A percentile compares a stretch with the other conserved stretches of the same genome.
Evolutionary conservation across 2,797 vertebrate species (phyloP).

Genomic region (Chiropotes sagulatus): DNA sequence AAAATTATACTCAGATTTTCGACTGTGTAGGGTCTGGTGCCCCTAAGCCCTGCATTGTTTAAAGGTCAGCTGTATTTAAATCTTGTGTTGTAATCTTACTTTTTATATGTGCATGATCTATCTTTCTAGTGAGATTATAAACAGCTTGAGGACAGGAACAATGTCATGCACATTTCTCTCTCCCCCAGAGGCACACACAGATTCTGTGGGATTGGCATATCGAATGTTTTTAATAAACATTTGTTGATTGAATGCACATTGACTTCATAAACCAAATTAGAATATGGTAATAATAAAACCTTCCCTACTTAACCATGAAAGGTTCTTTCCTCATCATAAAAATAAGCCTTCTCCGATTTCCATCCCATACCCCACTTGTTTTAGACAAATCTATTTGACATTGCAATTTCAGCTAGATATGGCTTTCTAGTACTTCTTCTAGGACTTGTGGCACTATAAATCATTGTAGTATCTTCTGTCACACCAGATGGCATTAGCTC

Average conservation of each 20-base stretch:
- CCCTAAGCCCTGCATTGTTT: not conserved
- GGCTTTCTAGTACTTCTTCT: slow-evolving; percentile 29
- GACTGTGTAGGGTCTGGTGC: not conserved
- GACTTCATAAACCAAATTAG: slow-evolving; percentile 47
- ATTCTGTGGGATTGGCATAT: not conserved
- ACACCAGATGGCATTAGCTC: not conserved
- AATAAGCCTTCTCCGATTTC: not conserved
- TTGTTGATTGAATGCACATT: slow-evolving; percentile 30
- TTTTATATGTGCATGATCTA: not conserved
- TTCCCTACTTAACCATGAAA: not conserved
- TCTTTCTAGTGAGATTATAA: slow-evolving; percentile 46
- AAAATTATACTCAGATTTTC: not conserved
- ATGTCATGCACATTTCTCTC: not conserved
- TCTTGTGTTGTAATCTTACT: slow-evolving; percentile 11
- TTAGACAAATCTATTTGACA: slow-evolving; percentile 12
- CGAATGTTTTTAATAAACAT: slow-evolving; percentile 38
- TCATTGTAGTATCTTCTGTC: slow-evolving; percentile 19
- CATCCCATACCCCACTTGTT: not conserved
- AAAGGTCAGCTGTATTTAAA: not conserved
- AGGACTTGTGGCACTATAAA: not conserved
- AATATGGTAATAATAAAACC: not conserved
- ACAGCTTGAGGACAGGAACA: slow-evolving; percentile 17
- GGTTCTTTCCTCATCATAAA: slow-evolving; percentile 6
- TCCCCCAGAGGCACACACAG: not conserved
- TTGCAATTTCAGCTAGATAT: slow-evolving; percentile 29